Evolutionary conservation across 2,888 invertebrate genomes (phyloP).

Genomic region (Aporophyla nigra): DNA sequence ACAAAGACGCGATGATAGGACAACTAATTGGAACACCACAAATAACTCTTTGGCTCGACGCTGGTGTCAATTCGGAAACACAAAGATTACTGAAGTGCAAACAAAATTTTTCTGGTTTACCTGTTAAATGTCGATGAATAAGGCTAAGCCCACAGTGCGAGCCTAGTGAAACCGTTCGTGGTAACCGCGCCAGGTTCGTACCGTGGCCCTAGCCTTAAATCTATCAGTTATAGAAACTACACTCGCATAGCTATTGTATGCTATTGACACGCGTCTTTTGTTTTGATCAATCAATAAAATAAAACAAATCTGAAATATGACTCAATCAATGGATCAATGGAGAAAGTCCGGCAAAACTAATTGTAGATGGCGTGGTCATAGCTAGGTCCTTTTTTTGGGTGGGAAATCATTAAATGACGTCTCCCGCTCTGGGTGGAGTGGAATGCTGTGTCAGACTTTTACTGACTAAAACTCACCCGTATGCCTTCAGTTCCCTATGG

Average conservation of each 20-base stretch:
- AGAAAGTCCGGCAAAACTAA: too few relatives aligned
- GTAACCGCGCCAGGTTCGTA: background rate
- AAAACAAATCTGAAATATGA: background rate
- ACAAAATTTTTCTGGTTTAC: background rate
- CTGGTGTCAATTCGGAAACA: background rate
- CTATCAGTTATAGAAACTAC: background rate
- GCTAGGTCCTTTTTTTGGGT: too few relatives aligned
- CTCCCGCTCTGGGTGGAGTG: too few relatives aligned
- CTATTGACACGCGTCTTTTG: constrained; percentile 1
- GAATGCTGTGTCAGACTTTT: too few relatives aligned
- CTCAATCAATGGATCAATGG: background rate
- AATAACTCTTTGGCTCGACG: background rate
- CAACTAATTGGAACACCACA: background rate
- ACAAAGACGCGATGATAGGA: background rate
- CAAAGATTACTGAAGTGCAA: background rate
- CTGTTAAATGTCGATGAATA: background rate
- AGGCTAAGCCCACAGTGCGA: background rate
- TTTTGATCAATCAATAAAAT: background rate
- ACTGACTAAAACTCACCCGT: too few relatives aligned
- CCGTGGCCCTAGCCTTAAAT: background rate
- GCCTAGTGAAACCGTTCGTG: background rate
- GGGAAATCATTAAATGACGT: too few relatives aligned
- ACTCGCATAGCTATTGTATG: background rate
- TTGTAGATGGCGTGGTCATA: too few relatives aligned
- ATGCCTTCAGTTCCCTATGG: too few relatives aligned